Evolutionary conservation across 1,140 invertebrate genomes (phyloP).

Genomic region (Choristoneura fumiferana): DNA sequence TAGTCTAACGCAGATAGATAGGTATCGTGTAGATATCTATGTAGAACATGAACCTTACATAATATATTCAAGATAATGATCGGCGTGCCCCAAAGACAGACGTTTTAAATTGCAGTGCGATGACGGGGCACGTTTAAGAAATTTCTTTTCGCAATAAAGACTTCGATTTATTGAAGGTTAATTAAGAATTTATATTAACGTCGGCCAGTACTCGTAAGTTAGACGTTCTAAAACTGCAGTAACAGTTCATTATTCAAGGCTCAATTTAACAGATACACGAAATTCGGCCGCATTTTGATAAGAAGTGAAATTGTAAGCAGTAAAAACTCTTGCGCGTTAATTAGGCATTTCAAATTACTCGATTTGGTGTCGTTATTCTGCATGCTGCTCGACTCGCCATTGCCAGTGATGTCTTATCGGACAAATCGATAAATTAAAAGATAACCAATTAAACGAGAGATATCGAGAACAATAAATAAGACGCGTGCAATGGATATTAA

Average conservation of each 20-base stretch:
- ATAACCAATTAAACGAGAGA: slow-evolving; percentile 42
- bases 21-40: background rate
- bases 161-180: slow-evolving; percentile 53
- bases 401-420: slow-evolving; percentile 12
- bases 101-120: slow-evolving; percentile 62
- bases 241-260: slow-evolving; percentile 11
- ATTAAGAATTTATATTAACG: slow-evolving; percentile 51
- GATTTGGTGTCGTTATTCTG: background rate
- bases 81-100: slow-evolving; percentile 44
- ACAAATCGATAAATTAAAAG: slow-evolving; percentile 35
- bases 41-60: slow-evolving; percentile 36
- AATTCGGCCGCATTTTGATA: too few species aligned
- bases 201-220: slow-evolving; percentile 13
- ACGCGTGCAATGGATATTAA: slow-evolving; percentile 33
- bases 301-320: too few species aligned
- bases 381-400: background rate
- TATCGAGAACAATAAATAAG: slow-evolving; percentile 45
- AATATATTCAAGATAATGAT: slow-evolving; percentile 52
- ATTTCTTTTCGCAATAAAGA: slow-evolving; percentile 60
- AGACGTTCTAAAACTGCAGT: background rate
- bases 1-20: too few species aligned
- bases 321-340: background rate
- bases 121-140: slow-evolving; percentile 55
- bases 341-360: background rate
- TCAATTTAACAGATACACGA: too few species aligned